A percentile compares a stretch with the other conserved stretches of the same genome.
These are phyloP conservation scores for Synanthedon tipuliformis DNA, from an alignment of 2,888 invertebrate species.

Conservation along the genomic window DNA sequence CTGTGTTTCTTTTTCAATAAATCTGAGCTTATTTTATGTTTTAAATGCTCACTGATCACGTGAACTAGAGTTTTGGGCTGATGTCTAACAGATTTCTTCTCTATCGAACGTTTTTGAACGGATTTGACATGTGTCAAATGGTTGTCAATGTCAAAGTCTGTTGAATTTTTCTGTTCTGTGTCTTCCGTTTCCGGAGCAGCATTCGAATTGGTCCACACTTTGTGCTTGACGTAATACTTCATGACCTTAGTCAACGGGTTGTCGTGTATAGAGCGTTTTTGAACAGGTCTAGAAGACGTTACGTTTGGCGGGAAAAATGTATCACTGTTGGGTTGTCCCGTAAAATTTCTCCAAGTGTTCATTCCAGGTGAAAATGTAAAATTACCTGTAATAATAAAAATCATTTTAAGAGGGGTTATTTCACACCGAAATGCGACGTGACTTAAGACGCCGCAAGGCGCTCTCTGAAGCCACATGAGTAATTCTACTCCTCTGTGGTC, in stretches of 20 bases:
- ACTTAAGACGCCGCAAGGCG: too few relatives aligned
- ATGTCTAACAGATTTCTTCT: slow-evolving; percentile 6
- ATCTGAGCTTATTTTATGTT: slow-evolving; percentile 15
- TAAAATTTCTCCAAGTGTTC: not conserved
- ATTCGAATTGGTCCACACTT: slow-evolving; percentile 38
- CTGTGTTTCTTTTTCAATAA: slow-evolving; percentile 15
- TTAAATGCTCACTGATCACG: slow-evolving; percentile 15
- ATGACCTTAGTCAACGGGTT: slow-evolving; percentile 27
- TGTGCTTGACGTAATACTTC: slow-evolving; percentile 44
- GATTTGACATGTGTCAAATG: slow-evolving; percentile 11
- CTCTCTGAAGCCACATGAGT: too few relatives aligned
- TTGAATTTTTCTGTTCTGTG: slow-evolving; percentile 3
- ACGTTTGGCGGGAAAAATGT: not conserved
- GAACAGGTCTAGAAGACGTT: slow-evolving; percentile 14
- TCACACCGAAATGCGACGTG: too few relatives aligned
- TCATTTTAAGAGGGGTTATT: too few relatives aligned
- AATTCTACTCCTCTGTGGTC: too few relatives aligned
- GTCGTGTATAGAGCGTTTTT: slow-evolving; percentile 27
- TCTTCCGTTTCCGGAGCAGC: slow-evolving; percentile 6
- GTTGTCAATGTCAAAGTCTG: slow-evolving; percentile 25
- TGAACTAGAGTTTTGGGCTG: slow-evolving; percentile 21
- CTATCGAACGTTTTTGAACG: slow-evolving; percentile 18
- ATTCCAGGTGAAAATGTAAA: too few relatives aligned
- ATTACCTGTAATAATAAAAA: too few relatives aligned
- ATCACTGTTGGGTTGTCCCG: not conserved